Base-by-base conservation (phyloP, 64 coral and sea anemone genomes). In the Hydrozoanthus tunicans region DNA sequence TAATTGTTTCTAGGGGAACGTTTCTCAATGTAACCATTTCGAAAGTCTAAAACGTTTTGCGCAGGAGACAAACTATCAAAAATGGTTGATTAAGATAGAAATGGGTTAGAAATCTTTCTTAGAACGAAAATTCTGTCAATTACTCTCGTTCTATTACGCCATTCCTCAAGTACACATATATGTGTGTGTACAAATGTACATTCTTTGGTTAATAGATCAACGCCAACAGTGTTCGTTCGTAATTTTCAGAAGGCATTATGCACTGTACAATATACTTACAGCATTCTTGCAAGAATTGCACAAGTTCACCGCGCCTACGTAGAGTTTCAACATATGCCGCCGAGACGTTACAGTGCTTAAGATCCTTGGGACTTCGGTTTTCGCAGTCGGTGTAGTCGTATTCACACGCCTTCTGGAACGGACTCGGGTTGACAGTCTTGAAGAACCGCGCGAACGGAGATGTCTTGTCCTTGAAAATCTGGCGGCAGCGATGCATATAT, bases 261-360 rank as follows among this genome's bases (percentile, higher is more conserved):
- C 3, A 63, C 64, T 32, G 3, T 2, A 73, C 53, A 7, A 20
- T 15, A 59, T 63, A 90, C 96, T 93, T 80, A 98, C 96, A 90
- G 80, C 97, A 99, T 90, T 99, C 97, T 10, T 91, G 94, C 10
- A 99, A 77, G 59, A 90, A 90, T n/a, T 91, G 73, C 10, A 91
- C 94, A 90, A 79, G 96, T 74, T 93, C 74, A 65, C 97, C 97
- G 15, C 81, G 80, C 90, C 93, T 83, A 75, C 92, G 95, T 59
- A 96, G 71, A 51, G 93, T 68, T 62, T 93, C 97, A 13, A 95
- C 89, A 86, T 99, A 99, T 15, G 97, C 92, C 77, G 97, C 94
- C 1, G 97, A 96, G 9, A 80, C 83, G 75, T 99, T 99, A 24
- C 97, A 99, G 89, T 96, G 92, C 64, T 91, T 99, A 53, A 90